Base-by-base conservation (phyloP, 2,113 vertebrate genomes). In the Corythornis madagascariensis region DNA sequence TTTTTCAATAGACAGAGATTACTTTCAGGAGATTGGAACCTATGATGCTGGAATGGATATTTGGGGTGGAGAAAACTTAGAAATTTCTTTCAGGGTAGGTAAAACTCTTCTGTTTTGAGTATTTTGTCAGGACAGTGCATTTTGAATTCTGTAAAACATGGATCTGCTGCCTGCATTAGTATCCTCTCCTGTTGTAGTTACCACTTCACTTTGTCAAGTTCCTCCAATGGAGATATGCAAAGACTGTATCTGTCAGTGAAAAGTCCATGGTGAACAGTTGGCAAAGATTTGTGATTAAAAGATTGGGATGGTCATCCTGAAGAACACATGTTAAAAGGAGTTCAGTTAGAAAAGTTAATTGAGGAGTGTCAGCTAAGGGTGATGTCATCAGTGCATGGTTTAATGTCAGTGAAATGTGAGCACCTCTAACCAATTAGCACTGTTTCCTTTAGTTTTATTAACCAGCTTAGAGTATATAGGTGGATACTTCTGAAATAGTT, bases 1-100 rank as follows among this genome's bases (percentile, higher is more conserved):
- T 93, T 99, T 99, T 97, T 99, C 99, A 93, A 99, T 99, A 98
- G 99, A 99, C 97, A 98, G 99, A 97, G 99, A 99, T 97, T 99
- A 99, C 97, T 99, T 99, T 95, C 99, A 99, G 94, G 98, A 99
- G 97, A 99, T 99, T 83, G 99, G 99, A 96, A 99, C 99, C 7
- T 99, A 99, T 59, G 99, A 99, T 96, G 98, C 99, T 95, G 99
- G 99, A 97, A 99, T 99, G 99, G 99, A 99, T 98, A 99, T 99
- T 97, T 99, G 99, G 99, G 99, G 99, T 88, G 99, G 99, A 96
- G 99, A 99, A 97, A 99, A 99, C 97, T 97, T 99, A 95, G 99
- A 99, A 97, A 99, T 99, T 96, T 99, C 99, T 86, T 99, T 99
- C 96, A 98, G 99, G 98, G 99, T 99, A 97, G 83, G 98, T 97